These are phyloP conservation scores for Deilephila elpenor DNA, from an alignment of 2,888 invertebrate genomes.

Conservation along the genomic window DNA sequence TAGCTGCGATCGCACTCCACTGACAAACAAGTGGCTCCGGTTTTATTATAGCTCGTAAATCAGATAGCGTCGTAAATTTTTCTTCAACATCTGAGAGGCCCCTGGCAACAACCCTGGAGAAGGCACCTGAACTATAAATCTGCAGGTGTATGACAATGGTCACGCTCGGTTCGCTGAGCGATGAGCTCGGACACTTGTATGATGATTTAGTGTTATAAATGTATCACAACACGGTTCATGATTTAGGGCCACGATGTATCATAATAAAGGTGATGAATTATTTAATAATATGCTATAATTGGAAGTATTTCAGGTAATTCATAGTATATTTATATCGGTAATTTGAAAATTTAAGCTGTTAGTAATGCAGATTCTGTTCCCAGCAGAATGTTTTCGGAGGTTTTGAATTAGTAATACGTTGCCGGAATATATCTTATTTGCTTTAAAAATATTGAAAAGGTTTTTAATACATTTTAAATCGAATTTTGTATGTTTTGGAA, in stretches of 20 bases:
- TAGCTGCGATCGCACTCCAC: constrained; percentile 42
- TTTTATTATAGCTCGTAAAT: constrained; percentile 63
- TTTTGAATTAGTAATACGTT: no score
- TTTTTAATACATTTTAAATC: no score
- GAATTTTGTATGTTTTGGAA: no score
- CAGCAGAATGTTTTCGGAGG: no score
- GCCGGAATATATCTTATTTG: no score
- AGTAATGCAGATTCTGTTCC: no score
- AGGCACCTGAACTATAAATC: constrained; percentile 69
- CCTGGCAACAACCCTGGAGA: constrained; percentile 65
- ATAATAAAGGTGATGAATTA: constrained; percentile 3
- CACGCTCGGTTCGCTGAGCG: constrained; percentile 44
- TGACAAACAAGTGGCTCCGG: constrained; percentile 52
- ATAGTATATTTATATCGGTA: not conserved
- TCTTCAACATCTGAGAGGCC: constrained; percentile 49
- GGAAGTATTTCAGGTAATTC: not conserved
- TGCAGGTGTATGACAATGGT: constrained; percentile 52
- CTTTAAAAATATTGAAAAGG: no score
- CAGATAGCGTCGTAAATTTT: constrained; percentile 59
- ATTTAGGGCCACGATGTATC: not conserved
- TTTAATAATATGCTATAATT: not conserved
- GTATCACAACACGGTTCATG: not conserved
- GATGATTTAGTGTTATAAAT: constrained; percentile 25
- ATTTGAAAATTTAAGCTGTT: no score
- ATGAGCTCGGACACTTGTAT: constrained; percentile 34